Evolutionary conservation across 2,888 invertebrate genomes (phyloP).

Genomic region (Dicycla oo): DNA sequence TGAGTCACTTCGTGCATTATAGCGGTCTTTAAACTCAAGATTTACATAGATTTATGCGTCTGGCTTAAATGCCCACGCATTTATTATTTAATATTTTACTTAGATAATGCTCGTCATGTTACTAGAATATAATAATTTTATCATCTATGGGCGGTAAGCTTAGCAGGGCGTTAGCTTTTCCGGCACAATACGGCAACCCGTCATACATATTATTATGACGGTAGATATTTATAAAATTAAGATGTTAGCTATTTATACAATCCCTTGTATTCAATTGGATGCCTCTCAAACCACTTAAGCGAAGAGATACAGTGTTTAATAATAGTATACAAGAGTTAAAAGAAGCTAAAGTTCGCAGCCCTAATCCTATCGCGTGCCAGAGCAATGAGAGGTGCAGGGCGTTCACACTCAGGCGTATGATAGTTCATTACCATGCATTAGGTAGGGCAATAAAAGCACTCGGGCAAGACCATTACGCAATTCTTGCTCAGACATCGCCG

Average conservation of each 20-base stretch:
- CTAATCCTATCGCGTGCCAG: slow-evolving; percentile 62
- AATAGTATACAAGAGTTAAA: slow-evolving; percentile 16
- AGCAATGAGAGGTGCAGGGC: slow-evolving; percentile 66
- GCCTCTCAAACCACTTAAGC: slow-evolving; percentile 21
- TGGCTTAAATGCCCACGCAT: slow-evolving; percentile 58
- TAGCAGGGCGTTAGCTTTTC: slow-evolving; percentile 28
- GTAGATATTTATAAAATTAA: slow-evolving; percentile 32
- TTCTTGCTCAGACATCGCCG: slow-evolving; percentile 58
- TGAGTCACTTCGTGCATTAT: slow-evolving; percentile 54
- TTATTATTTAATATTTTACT: slow-evolving; percentile 54
- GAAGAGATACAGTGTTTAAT: slow-evolving; percentile 32
- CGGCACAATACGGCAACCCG: slow-evolving; percentile 10
- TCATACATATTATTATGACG: slow-evolving; percentile 5
- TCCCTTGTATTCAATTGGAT: slow-evolving; percentile 10
- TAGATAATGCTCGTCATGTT: slow-evolving; percentile 48
- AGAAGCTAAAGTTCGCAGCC: slow-evolving; percentile 37
- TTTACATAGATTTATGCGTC: slow-evolving; percentile 61
- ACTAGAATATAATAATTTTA: slow-evolving; percentile 35
- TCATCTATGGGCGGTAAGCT: slow-evolving; percentile 21
- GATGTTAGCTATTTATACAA: slow-evolving; percentile 1
- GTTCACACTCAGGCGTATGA: slow-evolving; percentile 67
- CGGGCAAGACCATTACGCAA: slow-evolving; percentile 69
- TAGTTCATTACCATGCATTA: slow-evolving; percentile 70
- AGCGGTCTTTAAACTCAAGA: slow-evolving; percentile 61
- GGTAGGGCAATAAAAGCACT: slow-evolving; percentile 66